These are phyloP conservation scores for Pomatostomus ruficeps DNA, from an alignment of 2,113 vertebrate genomes.

Conservation along the genomic window DNA sequence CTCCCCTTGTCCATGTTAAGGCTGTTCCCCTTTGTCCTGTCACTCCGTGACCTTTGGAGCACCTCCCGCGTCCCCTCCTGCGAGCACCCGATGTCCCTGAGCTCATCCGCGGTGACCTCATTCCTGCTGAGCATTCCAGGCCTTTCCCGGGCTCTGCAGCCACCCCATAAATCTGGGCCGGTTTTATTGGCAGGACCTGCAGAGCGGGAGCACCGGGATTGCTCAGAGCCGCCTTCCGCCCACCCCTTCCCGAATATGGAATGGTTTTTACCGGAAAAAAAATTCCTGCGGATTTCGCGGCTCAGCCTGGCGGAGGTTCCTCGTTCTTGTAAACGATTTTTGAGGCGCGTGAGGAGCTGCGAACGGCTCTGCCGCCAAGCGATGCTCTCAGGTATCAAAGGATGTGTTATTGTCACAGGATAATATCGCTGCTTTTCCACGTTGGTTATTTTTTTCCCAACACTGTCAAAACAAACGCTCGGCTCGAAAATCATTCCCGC, in stretches of 20 bases:
- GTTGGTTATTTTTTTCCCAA: not conserved
- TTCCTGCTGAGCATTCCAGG: rapidly evolving
- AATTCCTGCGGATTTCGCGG: not conserved
- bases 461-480: constrained; percentile 21
- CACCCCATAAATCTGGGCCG: not conserved
- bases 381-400: not conserved
- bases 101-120: not conserved
- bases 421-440: not conserved
- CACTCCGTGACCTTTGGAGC: not conserved
- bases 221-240: not conserved
- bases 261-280: not conserved
- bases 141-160: not conserved
- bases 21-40: not conserved
- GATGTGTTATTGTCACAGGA: constrained; percentile 1
- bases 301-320: not conserved
- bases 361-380: constrained; percentile 17
- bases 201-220: not conserved
- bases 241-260: not conserved
- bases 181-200: not conserved
- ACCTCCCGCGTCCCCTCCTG: not conserved
- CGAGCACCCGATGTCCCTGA: rapidly evolving
- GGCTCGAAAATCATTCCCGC: not conserved
- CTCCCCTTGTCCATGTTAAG: not conserved
- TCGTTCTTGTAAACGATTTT: not conserved
- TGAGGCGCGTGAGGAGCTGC: not conserved